These are phyloP conservation scores for Pachypanchax playfairii DNA, from an alignment of 2,113 vertebrate genomes.

Conservation along the genomic window DNA sequence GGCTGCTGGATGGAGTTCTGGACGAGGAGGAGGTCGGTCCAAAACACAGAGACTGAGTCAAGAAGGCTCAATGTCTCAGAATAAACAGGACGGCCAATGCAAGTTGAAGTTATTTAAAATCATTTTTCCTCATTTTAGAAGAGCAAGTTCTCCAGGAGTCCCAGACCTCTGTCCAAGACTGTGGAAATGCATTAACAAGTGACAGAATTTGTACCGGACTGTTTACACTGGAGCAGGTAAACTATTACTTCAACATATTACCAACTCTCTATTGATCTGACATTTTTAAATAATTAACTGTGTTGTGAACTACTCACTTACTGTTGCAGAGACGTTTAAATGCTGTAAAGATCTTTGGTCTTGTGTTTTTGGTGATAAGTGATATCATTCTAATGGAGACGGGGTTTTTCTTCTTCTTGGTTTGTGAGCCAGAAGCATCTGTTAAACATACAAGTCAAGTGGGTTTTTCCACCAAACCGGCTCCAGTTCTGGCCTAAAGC, in stretches of 20 bases:
- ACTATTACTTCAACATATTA: neutral
- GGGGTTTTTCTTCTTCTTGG: too few relatives aligned
- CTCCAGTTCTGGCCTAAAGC: too few relatives aligned
- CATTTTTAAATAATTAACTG: too few relatives aligned
- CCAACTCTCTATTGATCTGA: too few relatives aligned
- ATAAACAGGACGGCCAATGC: neutral
- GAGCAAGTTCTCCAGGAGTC: conserved; percentile 58
- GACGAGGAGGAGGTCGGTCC: conserved; percentile 50
- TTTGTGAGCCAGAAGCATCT: too few relatives aligned
- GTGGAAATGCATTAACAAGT: conserved; percentile 13
- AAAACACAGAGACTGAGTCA: conserved; percentile 4
- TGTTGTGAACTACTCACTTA: too few relatives aligned
- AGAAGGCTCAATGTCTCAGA: neutral
- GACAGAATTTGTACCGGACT: conserved; percentile 48
- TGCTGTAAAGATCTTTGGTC: too few relatives aligned
- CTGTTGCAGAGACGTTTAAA: too few relatives aligned
- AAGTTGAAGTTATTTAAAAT: neutral
- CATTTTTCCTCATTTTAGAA: conserved; percentile 11
- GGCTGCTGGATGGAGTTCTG: conserved; percentile 81
- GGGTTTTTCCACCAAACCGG: too few relatives aligned
- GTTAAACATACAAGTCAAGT: too few relatives aligned
- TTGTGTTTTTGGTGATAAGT: too few relatives aligned
- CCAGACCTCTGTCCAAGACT: conserved; percentile 32
- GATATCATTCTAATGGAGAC: too few relatives aligned
- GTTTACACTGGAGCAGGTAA: conserved; percentile 56